A percentile compares a stretch with the other conserved stretches of the same genome.
Conservation (phyloP, 2,113 vertebrate genomes). For the Aptenodytes patagonicus region DNA sequence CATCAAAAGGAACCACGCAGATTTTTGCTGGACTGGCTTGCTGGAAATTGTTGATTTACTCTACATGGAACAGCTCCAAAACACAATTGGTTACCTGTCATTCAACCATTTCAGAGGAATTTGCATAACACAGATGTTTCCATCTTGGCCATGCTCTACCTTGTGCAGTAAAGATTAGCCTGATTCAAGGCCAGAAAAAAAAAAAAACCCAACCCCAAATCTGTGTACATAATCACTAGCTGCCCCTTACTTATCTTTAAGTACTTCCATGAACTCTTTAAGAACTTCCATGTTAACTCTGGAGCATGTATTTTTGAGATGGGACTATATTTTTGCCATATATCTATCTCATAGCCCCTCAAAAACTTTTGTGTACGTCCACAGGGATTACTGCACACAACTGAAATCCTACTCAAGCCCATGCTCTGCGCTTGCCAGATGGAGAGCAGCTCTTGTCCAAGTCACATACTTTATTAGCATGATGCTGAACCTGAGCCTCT, state of each 20-base stretch:
- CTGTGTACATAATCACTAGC: not conserved
- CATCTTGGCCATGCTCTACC: not conserved
- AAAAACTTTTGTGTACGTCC: not conserved
- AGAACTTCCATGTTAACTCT: not conserved
- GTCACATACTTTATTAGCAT: not conserved
- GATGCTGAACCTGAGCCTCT: conserved; percentile 1
- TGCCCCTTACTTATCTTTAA: not conserved
- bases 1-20: not conserved
- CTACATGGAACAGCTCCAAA: conserved; percentile 23
- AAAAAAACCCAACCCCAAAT: not conserved
- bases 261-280: not conserved
- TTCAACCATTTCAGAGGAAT: conserved; percentile 8
- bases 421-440: not conserved
- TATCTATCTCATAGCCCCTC: not conserved
- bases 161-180: not conserved
- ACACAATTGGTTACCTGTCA: conserved; percentile 11
- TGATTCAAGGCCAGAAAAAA: not conserved
- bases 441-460: not conserved
- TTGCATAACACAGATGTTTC: conserved; percentile 36
- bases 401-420: not conserved
- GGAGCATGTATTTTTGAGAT: not conserved
- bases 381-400: not conserved
- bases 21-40: not conserved
- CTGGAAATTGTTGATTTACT: conserved; percentile 10
- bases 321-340: not conserved